phyloP scores from a whole-genome alignment of 2,888 invertebrate species.

The Eudemis profundana region DNA sequence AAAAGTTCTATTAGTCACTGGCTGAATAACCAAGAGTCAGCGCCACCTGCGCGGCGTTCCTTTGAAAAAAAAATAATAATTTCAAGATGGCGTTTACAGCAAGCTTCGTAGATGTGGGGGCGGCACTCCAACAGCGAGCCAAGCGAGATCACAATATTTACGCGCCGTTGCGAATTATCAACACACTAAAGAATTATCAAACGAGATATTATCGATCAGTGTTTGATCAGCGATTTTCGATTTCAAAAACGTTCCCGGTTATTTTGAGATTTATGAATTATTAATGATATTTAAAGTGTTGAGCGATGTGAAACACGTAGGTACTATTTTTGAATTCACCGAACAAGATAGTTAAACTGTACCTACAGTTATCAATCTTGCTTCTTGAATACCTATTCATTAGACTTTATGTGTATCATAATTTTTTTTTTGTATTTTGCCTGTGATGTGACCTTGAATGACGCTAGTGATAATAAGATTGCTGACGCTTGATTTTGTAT shows the following conservation, averaged over 20 bases:
- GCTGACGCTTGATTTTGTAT: too few relatives aligned
- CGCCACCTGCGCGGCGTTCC: constrained; percentile 19
- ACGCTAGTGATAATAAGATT: not conserved
- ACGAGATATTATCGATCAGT: constrained; percentile 36
- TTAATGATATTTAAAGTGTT: constrained; percentile 23
- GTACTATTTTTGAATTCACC: constrained; percentile 7
- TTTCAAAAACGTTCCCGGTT: constrained; percentile 5
- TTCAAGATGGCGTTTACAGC: constrained; percentile 31
- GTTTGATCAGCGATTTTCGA: constrained; percentile 23
- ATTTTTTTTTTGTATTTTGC: not conserved
- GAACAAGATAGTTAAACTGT: not conserved
- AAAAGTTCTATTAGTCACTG: not conserved
- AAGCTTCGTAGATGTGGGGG: constrained; percentile 29
- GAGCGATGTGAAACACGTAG: constrained; percentile 18
- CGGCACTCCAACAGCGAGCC: constrained; percentile 34
- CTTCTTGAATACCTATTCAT: too few relatives aligned
- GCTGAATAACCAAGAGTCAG: constrained; percentile 16
- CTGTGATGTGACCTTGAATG: not conserved
- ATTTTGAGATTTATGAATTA: constrained; percentile 29
- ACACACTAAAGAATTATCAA: constrained; percentile 40
- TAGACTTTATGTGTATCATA: not conserved
- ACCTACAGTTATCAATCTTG: too few relatives aligned
- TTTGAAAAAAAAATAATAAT: constrained; percentile 33
- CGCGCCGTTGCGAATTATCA: constrained; percentile 32
- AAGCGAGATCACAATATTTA: constrained; percentile 41